Base-by-base conservation (phyloP, 2,113 vertebrate species). In the Brachirus orientalis region DNA sequence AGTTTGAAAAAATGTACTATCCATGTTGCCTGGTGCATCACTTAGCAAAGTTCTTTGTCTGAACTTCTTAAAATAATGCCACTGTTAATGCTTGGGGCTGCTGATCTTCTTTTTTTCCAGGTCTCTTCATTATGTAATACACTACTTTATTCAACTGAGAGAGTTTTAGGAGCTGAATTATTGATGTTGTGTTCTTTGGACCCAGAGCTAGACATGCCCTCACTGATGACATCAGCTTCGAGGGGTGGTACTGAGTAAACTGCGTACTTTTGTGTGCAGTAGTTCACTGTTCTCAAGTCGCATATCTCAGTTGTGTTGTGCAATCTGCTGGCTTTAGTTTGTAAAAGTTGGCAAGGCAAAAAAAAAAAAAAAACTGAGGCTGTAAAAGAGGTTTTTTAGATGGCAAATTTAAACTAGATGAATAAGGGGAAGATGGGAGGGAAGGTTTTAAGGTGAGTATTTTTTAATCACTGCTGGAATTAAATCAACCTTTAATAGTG, bases 401-500 rank as follows among this genome's bases (percentile, higher is more conserved):
- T 20, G 45, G 14, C 1, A 11, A 64, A 46, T 22, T 43, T 51
- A 65, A 76, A 77, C 18, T 36, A 53, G 46, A 58, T 81, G 63
- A 71, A 71, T 64, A 69, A 66, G 4, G 3, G 20, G 56, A 69
- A 36, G 59, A 38, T 44, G 7, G 7, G 43, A 18, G 19, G 7
- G 33, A 72, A 69, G 54, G 65, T 69, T 89, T 46, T 66, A 55
- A 54, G 78, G 11, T 10, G 48, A 80, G 77, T 62, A 40, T 18
- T 20, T 50, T 71, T 77, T 54, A 55, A 70, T 86, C 69, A 80
- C 63, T 54, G 47, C 74, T 64, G 72, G 85, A 75, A 65, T 72
- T 79, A 76, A 88, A 86, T 75, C 77, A 69, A 62, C 55, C 41
- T 71, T 78, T 83, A 83, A 63, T 45, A 38, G 72, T 80, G 80